Base-by-base conservation (phyloP, 92 coral and sea anemone genomes). In the Epizoanthus ramosus region DNA sequence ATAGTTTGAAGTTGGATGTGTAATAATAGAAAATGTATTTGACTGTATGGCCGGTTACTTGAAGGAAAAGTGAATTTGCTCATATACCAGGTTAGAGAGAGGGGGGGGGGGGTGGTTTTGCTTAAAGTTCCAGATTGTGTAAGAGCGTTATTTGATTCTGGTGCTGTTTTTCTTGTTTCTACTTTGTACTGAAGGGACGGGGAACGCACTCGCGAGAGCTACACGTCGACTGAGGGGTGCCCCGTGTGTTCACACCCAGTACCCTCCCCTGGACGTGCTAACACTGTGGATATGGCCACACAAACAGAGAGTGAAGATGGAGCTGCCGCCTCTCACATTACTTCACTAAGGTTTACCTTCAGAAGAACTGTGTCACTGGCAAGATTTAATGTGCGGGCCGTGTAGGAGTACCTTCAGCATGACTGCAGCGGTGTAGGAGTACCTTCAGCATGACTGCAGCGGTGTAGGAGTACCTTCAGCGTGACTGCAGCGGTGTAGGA, bases 361-460 rank as follows among this genome's bases (percentile, higher is more conserved):
- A 19, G 76, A 14, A 71, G 76, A 43, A 71, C 76, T 1, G 76
- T 71, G 39, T 71, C 59, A 7, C 41, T 73, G 43, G 50, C 52
- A 0, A 50, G n/a, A 16, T 73, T 53, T 14, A 73, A n/a, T 0
- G 39, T 72, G 7, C 77, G 77, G 45, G 59, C 63, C 16, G 28
- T 50, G 41, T 71, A 71, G n/a, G n/a, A n/a, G n/a, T n/a, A n/a
- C n/a, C n/a, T n/a, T n/a, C n/a, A n/a, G n/a, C n/a, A n/a, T n/a
- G n/a, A n/a, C n/a, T n/a, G n/a, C n/a, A n/a, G n/a, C n/a, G n/a
- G n/a, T n/a, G n/a, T n/a, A n/a, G n/a, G n/a, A n/a, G n/a, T n/a
- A n/a, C n/a, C n/a, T n/a, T n/a, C n/a, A n/a, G n/a, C n/a, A n/a
- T n/a, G n/a, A n/a, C n/a, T n/a, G n/a, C n/a, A n/a, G n/a, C n/a